Evolutionary conservation across 2,888 invertebrate species (phyloP), one percentile per base, ranked within the genome.

Genomic region (Brenthis daphne): DNA sequence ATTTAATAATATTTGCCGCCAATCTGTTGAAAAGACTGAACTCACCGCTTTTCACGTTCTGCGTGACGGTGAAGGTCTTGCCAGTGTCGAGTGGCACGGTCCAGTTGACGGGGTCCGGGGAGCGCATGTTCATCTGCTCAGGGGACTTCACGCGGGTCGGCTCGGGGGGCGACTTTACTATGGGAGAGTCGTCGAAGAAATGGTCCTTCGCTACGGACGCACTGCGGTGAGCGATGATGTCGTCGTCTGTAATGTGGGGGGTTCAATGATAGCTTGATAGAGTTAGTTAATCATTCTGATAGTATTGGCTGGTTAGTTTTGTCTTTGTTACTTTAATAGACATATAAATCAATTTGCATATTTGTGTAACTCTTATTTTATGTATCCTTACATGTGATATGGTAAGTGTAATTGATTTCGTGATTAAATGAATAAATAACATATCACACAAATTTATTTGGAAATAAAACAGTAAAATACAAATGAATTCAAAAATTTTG

Each of bases 51-150:
- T 96, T 96, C 80, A 98, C 97, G 92, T 97, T 98, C 93, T 98
- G 98, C 72, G 97, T 98, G 79, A 98, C 98, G 55, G 98, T 97
- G 90, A 98, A 98, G 54, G 97, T 97, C 93, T 97, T 98, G 79
- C 98, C 97, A 77, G 97, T 98, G 89, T 98, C 98, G 82, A 98
- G 94, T 66, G 98, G 98, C 72, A 98, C 98, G 64, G 98, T 98
- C 98, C 98, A 98, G 90, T 98, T 98, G 80, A 98, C 98, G 64
- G 98, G 98, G 90, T 98, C 98, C 14, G 98, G 98, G 24, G 98
- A 98, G 77, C 97, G 94, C 96, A 98, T 97, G 85, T 97, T 95
- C 90, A 97, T 96, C 87, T 97, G 97, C 85, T 98, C 98, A 1
- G 98, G 98, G 13, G 98, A 98, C 89, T 98, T 98, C 72, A 98